Conservation (phyloP, 2,888 invertebrate genomes). For the Athripsodes cinereus region DNA sequence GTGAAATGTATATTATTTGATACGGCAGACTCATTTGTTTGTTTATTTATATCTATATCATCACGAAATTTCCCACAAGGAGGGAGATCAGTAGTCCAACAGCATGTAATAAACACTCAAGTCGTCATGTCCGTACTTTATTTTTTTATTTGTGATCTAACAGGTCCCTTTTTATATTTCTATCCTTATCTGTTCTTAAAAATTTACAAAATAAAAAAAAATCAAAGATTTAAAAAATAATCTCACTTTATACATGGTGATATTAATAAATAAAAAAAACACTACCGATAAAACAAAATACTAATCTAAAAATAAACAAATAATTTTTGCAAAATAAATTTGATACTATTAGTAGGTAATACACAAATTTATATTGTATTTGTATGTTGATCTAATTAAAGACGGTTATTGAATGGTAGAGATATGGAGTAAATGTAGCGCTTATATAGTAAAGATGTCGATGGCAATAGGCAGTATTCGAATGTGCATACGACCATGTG, state of each 20-base stretch:
- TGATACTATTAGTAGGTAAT: slow-evolving; percentile 7
- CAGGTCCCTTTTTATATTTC: too few relatives aligned
- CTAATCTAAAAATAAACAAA: not conserved
- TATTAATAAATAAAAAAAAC: slow-evolving; percentile 2
- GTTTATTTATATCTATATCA: too few relatives aligned
- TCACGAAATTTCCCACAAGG: too few relatives aligned
- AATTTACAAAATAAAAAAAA: not conserved
- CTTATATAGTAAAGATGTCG: slow-evolving; percentile 21
- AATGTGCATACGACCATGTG: not conserved
- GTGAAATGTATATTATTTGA: too few relatives aligned
- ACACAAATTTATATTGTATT: not conserved
- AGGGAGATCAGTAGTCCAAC: too few relatives aligned
- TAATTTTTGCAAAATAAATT: not conserved
- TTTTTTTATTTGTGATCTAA: too few relatives aligned
- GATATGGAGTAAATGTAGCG: slow-evolving; percentile 26
- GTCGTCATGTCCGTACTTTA: too few relatives aligned
- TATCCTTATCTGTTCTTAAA: too few relatives aligned
- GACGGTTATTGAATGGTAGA: slow-evolving; percentile 27
- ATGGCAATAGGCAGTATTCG: not conserved
- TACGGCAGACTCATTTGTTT: too few relatives aligned
- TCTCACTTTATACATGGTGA: slow-evolving; percentile 23
- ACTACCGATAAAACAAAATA: not conserved
- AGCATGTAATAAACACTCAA: too few relatives aligned
- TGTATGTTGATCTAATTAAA: slow-evolving; percentile 27
- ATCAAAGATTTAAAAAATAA: not conserved